Conservation (phyloP, 2,888 invertebrate genomes). For the Drosophila fungiperda region DNA sequence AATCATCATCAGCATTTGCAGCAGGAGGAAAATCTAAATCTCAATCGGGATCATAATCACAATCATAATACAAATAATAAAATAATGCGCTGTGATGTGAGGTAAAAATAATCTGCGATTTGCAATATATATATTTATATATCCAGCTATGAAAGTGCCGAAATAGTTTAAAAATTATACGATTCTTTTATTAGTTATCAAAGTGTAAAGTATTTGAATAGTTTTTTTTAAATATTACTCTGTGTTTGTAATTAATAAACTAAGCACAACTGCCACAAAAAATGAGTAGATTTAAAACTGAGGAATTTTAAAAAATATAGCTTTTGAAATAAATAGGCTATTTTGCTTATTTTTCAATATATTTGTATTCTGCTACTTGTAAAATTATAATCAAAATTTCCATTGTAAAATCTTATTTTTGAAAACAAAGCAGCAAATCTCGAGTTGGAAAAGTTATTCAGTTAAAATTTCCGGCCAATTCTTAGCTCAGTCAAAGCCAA, state of each 20-base stretch:
- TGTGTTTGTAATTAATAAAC: background rate
- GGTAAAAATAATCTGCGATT: no score
- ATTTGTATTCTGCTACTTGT: background rate
- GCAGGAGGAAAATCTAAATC: slow-evolving; percentile 33
- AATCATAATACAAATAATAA: slow-evolving; percentile 53
- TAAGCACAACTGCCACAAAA: background rate
- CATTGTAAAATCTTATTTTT: background rate
- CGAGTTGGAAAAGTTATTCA: background rate
- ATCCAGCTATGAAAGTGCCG: background rate
- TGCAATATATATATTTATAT: no score
- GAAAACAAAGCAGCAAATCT: background rate
- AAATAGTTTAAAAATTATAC: background rate
- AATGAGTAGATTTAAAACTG: background rate
- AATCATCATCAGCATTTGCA: slow-evolving; percentile 31
- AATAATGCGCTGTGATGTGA: slow-evolving; percentile 68
- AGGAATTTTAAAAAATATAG: background rate
- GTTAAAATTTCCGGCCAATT: background rate
- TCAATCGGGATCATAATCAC: slow-evolving; percentile 57
- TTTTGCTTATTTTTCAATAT: background rate
- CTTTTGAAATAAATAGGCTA: no score
- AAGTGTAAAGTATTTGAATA: background rate
- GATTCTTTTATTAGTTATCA: background rate
- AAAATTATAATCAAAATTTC: background rate
- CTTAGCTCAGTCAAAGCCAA: background rate
- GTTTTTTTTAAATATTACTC: background rate